Evolutionary conservation across 2,113 vertebrate species (phyloP).

Genomic region (Phaethornis superciliosus): DNA sequence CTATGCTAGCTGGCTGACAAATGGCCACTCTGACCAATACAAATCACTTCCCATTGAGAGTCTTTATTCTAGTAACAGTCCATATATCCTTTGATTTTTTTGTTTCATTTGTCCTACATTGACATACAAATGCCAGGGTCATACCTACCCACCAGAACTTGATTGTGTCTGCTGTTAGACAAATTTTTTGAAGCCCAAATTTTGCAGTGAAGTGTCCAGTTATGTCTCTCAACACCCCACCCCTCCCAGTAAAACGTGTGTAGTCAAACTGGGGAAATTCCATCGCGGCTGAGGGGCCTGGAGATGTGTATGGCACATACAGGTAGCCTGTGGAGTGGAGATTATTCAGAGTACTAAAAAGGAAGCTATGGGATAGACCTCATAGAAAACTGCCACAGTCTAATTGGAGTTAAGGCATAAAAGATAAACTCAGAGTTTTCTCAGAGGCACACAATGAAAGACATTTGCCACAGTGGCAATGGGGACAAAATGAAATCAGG

Average conservation of each 20-base stretch:
- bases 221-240: neutral
- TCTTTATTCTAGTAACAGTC: neutral
- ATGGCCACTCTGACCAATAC: neutral
- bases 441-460: neutral
- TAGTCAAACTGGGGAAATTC: neutral
- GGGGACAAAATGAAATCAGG: neutral
- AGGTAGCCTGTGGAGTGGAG: neutral
- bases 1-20: neutral
- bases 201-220: neutral
- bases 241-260: neutral
- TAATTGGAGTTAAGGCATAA: neutral
- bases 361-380: neutral
- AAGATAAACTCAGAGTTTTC: neutral
- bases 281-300: too few relatives aligned
- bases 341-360: neutral
- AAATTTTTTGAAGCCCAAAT: neutral
- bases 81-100: neutral
- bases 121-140: neutral
- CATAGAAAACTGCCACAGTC: neutral
- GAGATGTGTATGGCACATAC: fast-evolving
- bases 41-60: neutral
- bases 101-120: neutral
- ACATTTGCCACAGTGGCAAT: neutral
- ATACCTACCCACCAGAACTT: neutral
- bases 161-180: neutral